Evolutionary conservation across 2,797 vertebrate genomes (phyloP).

Genomic region (Bradypodion pumilum): DNA sequence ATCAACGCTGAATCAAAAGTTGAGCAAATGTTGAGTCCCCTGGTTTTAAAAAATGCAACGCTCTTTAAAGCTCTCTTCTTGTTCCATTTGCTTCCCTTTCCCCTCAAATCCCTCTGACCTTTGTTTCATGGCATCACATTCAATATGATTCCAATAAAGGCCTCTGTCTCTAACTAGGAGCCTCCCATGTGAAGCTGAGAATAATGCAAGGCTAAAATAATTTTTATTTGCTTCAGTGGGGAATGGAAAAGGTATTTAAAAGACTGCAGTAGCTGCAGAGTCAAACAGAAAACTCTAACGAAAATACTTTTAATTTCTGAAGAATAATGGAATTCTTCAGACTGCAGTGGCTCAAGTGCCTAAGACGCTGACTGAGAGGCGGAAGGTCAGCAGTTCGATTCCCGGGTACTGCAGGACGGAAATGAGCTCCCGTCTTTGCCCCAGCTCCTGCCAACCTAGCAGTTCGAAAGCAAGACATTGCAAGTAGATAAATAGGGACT

Average conservation of each 20-base stretch:
- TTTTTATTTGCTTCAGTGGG: not conserved
- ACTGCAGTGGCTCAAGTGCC: too few species aligned
- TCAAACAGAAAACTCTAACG: constrained; percentile 10
- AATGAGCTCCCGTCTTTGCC: too few species aligned
- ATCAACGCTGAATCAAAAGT: not conserved
- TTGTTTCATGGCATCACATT: not conserved
- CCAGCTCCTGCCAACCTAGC: too few species aligned
- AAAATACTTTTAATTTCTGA: constrained; percentile 24
- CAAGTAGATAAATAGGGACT: too few species aligned
- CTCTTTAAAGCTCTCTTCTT: not conserved
- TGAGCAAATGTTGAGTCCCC: not conserved
- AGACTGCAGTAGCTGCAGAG: not conserved
- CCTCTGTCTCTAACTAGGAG: not conserved
- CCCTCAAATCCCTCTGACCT: not conserved
- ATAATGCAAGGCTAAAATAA: constrained; percentile 3
- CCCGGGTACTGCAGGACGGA: too few species aligned
- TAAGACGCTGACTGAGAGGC: too few species aligned
- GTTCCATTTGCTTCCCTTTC: not conserved
- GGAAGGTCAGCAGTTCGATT: too few species aligned
- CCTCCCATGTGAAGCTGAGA: not conserved
- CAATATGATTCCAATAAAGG: too few species aligned
- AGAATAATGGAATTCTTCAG: constrained; percentile 26
- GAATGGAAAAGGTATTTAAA: not conserved
- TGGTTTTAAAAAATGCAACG: not conserved
- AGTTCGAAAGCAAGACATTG: too few species aligned